Evolutionary conservation across 2,888 invertebrate genomes (phyloP).

Genomic region (Lottia scabra): DNA sequence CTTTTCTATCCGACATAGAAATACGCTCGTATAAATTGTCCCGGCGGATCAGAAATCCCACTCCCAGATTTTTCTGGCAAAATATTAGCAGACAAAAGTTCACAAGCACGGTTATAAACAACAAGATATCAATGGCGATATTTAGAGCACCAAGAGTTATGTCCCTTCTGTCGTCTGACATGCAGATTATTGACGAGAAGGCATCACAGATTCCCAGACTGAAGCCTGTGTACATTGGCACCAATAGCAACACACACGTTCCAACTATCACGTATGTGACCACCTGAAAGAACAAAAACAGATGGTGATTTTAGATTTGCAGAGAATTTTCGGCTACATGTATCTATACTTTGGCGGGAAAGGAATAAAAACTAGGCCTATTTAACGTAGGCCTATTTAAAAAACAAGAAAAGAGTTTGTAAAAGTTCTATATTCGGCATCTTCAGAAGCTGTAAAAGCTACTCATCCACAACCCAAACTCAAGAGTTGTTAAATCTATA

Average conservation of each 20-base stretch:
- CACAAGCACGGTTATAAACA: neutral
- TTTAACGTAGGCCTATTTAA: too few relatives aligned
- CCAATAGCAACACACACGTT: neutral
- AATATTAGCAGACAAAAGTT: neutral
- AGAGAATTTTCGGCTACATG: neutral
- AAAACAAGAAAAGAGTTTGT: too few relatives aligned
- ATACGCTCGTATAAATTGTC: neutral
- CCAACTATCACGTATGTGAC: neutral
- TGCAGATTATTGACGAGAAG: neutral
- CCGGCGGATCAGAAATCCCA: neutral
- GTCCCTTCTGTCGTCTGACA: neutral
- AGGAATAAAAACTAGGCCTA: too few relatives aligned
- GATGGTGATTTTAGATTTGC: too few relatives aligned
- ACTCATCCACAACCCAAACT: too few relatives aligned
- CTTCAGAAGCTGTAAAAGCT: too few relatives aligned
- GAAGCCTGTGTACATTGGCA: neutral
- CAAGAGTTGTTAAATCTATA: too few relatives aligned
- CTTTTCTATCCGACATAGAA: neutral
- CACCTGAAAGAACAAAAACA: neutral
- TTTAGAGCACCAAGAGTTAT: neutral
- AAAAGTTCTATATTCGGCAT: too few relatives aligned
- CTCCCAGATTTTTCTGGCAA: neutral
- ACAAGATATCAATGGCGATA: neutral
- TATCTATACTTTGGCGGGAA: neutral
- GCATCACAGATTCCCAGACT: neutral